phyloP scores from a whole-genome alignment of 64 coral and sea anemone genomes.

The Montipora capricornis region DNA sequence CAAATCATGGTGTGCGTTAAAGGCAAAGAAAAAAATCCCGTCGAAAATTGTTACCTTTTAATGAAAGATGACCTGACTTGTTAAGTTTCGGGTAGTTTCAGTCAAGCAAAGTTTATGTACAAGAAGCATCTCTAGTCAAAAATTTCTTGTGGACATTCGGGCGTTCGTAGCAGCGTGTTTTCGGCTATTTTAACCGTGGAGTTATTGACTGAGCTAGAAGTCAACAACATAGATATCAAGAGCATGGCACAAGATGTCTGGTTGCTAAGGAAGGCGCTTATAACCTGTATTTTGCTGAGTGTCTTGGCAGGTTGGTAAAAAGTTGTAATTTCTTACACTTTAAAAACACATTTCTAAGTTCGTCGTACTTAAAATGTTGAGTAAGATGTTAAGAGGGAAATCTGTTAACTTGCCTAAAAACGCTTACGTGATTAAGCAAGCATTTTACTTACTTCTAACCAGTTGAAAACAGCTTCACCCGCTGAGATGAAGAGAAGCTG shows the following conservation, averaged over 20 bases:
- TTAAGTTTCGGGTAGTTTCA: not conserved
- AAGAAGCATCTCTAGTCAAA: not conserved
- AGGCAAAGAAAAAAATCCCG: not conserved
- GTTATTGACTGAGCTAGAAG: slow-evolving; percentile 26
- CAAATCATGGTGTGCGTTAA: not conserved
- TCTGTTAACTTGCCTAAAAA: not conserved
- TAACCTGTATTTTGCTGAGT: not conserved
- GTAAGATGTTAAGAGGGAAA: not conserved
- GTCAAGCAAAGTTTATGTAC: not conserved
- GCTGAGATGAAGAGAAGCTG: not conserved
- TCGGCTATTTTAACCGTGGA: slow-evolving; percentile 19
- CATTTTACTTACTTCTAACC: not conserved
- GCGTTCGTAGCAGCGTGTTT: not conserved
- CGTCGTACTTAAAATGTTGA: not conserved
- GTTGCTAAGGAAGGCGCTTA: slow-evolving; percentile 12
- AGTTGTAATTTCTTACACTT: not conserved
- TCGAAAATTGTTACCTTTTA: not conserved
- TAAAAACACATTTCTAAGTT: not conserved
- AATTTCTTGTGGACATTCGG: not conserved
- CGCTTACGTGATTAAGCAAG: not conserved
- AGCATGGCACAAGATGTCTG: slow-evolving; percentile 52
- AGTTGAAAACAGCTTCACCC: not conserved
- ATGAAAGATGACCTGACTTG: not conserved
- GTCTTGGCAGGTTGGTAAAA: slow-evolving; percentile 18
- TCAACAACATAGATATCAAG: not conserved